A percentile compares a stretch with the other conserved stretches of the same genome.
phyloP scores from a whole-genome alignment of 2,888 invertebrate species.

The Epiblema foenella region DNA sequence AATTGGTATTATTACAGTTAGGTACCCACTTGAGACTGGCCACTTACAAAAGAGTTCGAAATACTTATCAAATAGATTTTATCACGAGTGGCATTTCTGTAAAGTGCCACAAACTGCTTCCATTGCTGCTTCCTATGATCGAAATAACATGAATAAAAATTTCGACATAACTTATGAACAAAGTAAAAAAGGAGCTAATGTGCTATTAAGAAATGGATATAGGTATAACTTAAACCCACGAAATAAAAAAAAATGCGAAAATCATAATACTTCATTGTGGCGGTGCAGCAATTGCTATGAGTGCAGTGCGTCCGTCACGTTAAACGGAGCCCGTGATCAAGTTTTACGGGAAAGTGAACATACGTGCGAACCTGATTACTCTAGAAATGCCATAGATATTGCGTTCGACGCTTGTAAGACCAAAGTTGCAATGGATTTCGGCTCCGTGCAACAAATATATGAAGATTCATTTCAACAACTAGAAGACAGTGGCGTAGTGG shows the following conservation, averaged over 20 bases:
- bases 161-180: not conserved
- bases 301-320: slow-evolving; percentile 6
- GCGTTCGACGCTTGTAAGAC: slow-evolving; percentile 6
- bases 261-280: slow-evolving; percentile 1
- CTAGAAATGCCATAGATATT: slow-evolving; percentile 3
- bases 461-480: slow-evolving; percentile 3
- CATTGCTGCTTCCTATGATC: not conserved
- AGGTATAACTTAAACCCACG: slow-evolving; percentile 6
- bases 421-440: slow-evolving; percentile 6
- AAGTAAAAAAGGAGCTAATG: not conserved
- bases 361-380: not conserved
- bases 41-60: slow-evolving; percentile 4
- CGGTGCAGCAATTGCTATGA: slow-evolving; percentile 4
- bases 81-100: slow-evolving; percentile 7
- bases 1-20: slow-evolving; percentile 6
- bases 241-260: not conserved
- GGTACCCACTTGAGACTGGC: not conserved
- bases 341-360: slow-evolving; percentile 6
- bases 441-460: not conserved
- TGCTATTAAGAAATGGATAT: slow-evolving; percentile 4
- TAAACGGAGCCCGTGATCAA: slow-evolving; percentile 2
- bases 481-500: slow-evolving; percentile 1
- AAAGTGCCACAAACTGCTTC: slow-evolving; percentile 3
- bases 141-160: not conserved
- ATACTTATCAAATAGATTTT: slow-evolving; percentile 1